Conservation (phyloP, 1,140 invertebrate species). For the Choristoneura fumiferana region DNA sequence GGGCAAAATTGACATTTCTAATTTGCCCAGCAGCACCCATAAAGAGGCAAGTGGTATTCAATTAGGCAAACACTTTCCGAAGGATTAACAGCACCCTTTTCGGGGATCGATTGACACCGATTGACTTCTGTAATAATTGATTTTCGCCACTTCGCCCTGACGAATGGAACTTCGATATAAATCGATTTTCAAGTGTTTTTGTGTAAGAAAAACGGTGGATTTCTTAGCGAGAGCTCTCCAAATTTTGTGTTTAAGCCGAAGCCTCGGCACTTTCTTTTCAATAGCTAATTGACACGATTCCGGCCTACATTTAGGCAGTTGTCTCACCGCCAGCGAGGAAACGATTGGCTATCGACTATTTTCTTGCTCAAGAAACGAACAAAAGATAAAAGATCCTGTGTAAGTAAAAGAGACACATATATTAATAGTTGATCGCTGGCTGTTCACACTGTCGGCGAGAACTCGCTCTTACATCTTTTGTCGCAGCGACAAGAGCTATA, state of each 20-base stretch:
- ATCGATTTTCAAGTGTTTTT: slow-evolving; percentile 7
- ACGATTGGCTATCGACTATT: no score
- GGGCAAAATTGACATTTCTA: slow-evolving; percentile 6
- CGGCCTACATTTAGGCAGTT: no score
- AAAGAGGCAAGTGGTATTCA: slow-evolving; percentile 15
- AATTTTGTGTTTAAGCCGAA: background rate
- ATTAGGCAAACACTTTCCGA: slow-evolving; percentile 12
- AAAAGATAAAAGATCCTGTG: no score
- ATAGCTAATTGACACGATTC: background rate
- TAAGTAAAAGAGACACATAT: no score
- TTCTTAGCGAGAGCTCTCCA: no score
- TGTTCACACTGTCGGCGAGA: no score
- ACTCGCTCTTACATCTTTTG: no score
- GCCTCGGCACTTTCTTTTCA: background rate
- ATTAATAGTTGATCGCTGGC: no score
- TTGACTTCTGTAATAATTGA: slow-evolving; percentile 16
- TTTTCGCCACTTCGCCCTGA: slow-evolving; percentile 5
- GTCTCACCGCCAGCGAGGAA: no score
- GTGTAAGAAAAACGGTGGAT: background rate
- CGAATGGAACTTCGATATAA: background rate
- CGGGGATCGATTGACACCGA: background rate
- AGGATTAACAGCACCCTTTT: slow-evolving; percentile 5
- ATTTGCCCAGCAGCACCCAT: background rate
- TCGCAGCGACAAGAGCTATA: no score
- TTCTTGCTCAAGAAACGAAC: no score